Evolutionary conservation across 2,888 invertebrate species (phyloP).

Genomic region (Dermolepida albohirtum): DNA sequence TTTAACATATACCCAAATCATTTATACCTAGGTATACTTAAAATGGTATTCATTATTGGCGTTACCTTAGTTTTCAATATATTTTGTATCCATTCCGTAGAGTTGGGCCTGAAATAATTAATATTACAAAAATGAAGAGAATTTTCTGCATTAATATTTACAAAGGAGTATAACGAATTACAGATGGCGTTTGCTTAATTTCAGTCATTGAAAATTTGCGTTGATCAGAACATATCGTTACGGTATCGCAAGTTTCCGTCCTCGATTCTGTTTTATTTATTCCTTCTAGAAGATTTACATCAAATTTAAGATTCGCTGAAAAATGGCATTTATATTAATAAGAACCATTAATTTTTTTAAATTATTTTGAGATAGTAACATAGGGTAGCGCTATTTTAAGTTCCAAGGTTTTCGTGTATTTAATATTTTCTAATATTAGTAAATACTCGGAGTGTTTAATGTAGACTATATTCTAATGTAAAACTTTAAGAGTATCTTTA

Average conservation of each 20-base stretch:
- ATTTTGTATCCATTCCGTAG: conserved; percentile 60
- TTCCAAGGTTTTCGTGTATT: too few relatives aligned
- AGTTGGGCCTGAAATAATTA: conserved; percentile 55
- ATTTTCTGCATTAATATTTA: conserved; percentile 53
- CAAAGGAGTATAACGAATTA: conserved; percentile 60
- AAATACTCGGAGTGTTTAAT: too few relatives aligned
- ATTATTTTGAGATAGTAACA: too few relatives aligned
- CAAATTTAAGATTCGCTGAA: conserved; percentile 67
- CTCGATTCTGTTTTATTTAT: conserved; percentile 46
- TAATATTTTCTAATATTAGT: too few relatives aligned
- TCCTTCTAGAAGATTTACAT: conserved; percentile 58
- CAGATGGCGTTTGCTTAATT: conserved; percentile 55
- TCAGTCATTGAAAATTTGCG: conserved; percentile 54
- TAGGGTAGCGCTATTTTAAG: too few relatives aligned
- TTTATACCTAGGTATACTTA: conserved; percentile 51
- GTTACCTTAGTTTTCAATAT: conserved; percentile 55
- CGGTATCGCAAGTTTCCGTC: conserved; percentile 44
- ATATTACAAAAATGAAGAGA: not conserved
- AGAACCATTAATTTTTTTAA: too few relatives aligned
- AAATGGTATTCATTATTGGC: conserved; percentile 49
- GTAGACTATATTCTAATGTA: too few relatives aligned
- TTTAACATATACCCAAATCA: too few relatives aligned
- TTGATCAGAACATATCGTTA: conserved; percentile 43
- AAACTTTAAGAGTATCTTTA: too few relatives aligned
- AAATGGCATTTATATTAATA: conserved; percentile 42